Conservation (phyloP, 1,140 invertebrate species). For the Drosophila paulistorum region DNA sequence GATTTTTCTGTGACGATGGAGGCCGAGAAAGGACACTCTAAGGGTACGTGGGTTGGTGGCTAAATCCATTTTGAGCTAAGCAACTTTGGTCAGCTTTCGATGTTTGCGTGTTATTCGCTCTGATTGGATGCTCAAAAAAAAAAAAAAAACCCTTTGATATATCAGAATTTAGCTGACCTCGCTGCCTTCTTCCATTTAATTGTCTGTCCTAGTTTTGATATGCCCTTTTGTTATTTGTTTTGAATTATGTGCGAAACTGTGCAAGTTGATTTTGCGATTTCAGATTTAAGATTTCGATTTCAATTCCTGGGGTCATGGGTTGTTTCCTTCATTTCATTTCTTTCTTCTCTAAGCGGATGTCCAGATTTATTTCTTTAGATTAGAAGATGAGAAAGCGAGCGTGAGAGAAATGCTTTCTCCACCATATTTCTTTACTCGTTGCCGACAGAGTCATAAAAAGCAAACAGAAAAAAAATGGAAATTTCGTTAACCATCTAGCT, state of each 20-base stretch:
- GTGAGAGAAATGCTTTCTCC: not conserved
- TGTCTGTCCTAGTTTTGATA: conserved; percentile 9
- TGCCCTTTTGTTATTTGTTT: conserved; percentile 45
- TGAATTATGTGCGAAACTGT: conserved; percentile 67
- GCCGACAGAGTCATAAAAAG: not conserved
- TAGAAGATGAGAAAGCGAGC: conserved; percentile 15
- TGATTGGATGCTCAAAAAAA: conserved; percentile 52
- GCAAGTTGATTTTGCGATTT: conserved; percentile 50
- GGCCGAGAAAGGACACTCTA: not conserved
- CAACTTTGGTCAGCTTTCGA: conserved; percentile 61
- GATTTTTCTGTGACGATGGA: not conserved
- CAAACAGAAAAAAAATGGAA: not conserved
- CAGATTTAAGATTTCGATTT: conserved; percentile 48
- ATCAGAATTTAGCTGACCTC: conserved; percentile 2
- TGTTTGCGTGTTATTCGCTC: conserved; percentile 54
- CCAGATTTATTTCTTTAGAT: conserved; percentile 57
- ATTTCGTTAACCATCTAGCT: not conserved
- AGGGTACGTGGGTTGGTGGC: conserved; percentile 12
- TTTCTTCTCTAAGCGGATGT: conserved; percentile 15
- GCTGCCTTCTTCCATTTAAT: conserved; percentile 15
- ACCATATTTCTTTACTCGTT: not conserved
- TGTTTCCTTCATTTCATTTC: too few species aligned
- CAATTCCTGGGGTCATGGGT: conserved; percentile 46
- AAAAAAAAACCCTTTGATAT: conserved; percentile 51
- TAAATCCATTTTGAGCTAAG: conserved; percentile 32